These are phyloP conservation scores for Alitta virens DNA, from an alignment of 2,888 invertebrate genomes.

Conservation along the genomic window DNA sequence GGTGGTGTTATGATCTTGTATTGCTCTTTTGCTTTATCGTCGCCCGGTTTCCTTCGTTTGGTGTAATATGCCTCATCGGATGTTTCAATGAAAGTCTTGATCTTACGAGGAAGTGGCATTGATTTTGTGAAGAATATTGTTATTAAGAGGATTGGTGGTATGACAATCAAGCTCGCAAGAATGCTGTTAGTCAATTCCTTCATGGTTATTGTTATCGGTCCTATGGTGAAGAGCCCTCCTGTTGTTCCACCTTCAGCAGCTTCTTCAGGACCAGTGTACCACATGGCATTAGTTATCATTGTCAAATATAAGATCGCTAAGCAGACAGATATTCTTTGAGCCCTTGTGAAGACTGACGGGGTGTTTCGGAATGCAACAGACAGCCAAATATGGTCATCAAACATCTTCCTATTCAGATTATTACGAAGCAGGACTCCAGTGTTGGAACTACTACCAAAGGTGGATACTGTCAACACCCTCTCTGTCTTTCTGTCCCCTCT, in stretches of 20 bases:
- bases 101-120: background rate
- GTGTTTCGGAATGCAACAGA: background rate
- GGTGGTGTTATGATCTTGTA: no score
- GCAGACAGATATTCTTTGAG: slow-evolving; percentile 31
- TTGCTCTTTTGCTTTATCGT: no score
- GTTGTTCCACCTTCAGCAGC: background rate
- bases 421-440: background rate
- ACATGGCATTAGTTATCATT: slow-evolving; percentile 31
- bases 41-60: no score
- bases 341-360: background rate
- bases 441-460: background rate
- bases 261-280: background rate
- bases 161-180: background rate
- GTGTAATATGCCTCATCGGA: no score
- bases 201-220: background rate
- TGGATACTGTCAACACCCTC: background rate
- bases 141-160: background rate
- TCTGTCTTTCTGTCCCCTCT: background rate
- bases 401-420: background rate
- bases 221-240: background rate
- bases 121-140: background rate
- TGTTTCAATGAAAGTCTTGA: no score
- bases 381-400: slow-evolving; percentile 1
- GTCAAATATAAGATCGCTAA: slow-evolving; percentile 36
- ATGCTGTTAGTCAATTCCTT: background rate